Percentiles rank a stretch among this genome's conserved stretches.
These are phyloP conservation scores for Rhynchonema sp. DNA, from an alignment of 2,888 invertebrate genomes.

Conservation along the genomic window DNA sequence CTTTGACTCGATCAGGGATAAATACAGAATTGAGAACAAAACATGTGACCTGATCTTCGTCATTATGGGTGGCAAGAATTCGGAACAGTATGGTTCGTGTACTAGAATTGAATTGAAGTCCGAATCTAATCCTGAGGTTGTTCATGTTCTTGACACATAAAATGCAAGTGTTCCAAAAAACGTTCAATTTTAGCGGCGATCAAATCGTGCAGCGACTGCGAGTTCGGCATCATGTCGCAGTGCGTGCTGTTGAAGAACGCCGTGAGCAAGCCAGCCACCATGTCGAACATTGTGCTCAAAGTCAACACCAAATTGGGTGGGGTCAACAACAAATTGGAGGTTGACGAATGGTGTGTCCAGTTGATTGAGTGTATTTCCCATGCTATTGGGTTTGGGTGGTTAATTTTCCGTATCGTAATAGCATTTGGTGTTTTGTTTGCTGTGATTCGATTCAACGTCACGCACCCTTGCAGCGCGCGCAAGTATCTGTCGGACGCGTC, in stretches of 20 bases:
- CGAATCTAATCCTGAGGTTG: too few species aligned
- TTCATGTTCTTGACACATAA: too few species aligned
- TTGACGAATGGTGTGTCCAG: slow-evolving; percentile 11
- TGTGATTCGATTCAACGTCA: not conserved
- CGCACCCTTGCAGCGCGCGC: slow-evolving; percentile 14
- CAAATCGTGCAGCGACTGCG: slow-evolving; percentile 18
- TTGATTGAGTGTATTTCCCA: not conserved
- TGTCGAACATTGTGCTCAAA: slow-evolving; percentile 39
- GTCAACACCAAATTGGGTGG: slow-evolving; percentile 56
- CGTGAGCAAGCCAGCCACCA: slow-evolving; percentile 32
- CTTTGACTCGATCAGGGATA: slow-evolving; percentile 13
- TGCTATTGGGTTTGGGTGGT: not conserved
- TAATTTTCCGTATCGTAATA: not conserved
- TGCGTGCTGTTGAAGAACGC: slow-evolving; percentile 28
- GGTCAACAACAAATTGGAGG: slow-evolving; percentile 43
- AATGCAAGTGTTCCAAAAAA: too few species aligned
- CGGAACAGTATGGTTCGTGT: slow-evolving; percentile 15
- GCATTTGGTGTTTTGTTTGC: not conserved
- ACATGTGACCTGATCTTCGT: slow-evolving; percentile 19
- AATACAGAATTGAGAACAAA: slow-evolving; percentile 13
- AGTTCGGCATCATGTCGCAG: slow-evolving; percentile 26
- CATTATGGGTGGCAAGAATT: slow-evolving; percentile 17
- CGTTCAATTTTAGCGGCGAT: slow-evolving; percentile 17
- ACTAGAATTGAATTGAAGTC: too few species aligned
- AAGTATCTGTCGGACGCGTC: slow-evolving; percentile 36